Evolutionary conservation across 2,888 invertebrate species (phyloP).

Genomic region (Pseudoips prasinana): DNA sequence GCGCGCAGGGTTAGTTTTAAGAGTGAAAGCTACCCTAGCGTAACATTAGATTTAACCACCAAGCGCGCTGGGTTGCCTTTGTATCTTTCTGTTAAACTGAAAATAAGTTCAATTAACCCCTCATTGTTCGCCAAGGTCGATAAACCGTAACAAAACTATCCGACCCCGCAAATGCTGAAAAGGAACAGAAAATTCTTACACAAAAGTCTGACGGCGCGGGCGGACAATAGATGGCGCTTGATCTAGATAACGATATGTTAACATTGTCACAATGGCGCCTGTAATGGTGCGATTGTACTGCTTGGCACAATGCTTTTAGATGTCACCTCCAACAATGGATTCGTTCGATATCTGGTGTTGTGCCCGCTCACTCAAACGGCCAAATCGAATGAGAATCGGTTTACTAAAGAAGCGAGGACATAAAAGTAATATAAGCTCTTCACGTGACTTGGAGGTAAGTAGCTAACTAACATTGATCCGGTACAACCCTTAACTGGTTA

Average conservation of each 20-base stretch:
- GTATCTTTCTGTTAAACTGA: too few relatives aligned
- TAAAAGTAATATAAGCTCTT: conserved; percentile 9
- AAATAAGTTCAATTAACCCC: not conserved
- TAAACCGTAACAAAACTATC: conserved; percentile 49
- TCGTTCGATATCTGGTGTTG: conserved; percentile 69
- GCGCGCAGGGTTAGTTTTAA: too few relatives aligned
- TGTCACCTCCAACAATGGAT: conserved; percentile 74
- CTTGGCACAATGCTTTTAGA: conserved; percentile 77
- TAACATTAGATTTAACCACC: too few relatives aligned
- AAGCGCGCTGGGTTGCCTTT: too few relatives aligned
- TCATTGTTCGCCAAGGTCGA: conserved; percentile 20
- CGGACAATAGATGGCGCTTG: conserved; percentile 80
- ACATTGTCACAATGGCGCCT: conserved; percentile 78
- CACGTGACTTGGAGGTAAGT: too few relatives aligned
- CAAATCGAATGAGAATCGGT: conserved; percentile 62
- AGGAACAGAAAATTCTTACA: conserved; percentile 53
- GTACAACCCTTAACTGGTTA: too few relatives aligned
- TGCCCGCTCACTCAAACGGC: conserved; percentile 59
- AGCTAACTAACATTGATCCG: conserved; percentile 1
- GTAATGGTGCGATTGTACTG: conserved; percentile 79
- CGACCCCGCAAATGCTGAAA: conserved; percentile 46
- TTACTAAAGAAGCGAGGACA: conserved; percentile 23
- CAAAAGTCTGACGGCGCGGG: conserved; percentile 56
- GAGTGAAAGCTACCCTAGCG: too few relatives aligned
- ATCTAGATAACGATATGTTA: conserved; percentile 81